Conservation (phyloP, 2,888 invertebrate genomes). For the Helleia helle region DNA sequence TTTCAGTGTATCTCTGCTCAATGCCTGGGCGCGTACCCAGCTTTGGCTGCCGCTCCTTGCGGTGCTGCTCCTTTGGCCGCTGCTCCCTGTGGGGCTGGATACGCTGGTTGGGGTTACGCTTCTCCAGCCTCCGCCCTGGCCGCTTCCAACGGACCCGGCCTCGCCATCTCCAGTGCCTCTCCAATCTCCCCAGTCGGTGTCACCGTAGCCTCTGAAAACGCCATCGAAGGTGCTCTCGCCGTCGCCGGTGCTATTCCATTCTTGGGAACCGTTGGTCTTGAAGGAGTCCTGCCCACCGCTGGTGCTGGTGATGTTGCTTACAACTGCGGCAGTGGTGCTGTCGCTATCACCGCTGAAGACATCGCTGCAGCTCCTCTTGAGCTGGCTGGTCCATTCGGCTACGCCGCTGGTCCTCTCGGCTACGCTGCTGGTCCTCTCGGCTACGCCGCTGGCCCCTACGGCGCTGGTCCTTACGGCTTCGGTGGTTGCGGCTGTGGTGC, state of each 20-base stretch:
- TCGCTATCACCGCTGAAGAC: constrained; percentile 23
- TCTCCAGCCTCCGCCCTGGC: constrained; percentile 12
- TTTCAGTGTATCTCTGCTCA: constrained; percentile 18
- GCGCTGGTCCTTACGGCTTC: constrained; percentile 6
- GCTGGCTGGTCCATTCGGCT: constrained; percentile 4
- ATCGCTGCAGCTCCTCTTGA: constrained; percentile 10
- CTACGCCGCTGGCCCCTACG: background rate
- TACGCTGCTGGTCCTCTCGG: too few relatives aligned
- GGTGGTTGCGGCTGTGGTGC: constrained; percentile 23
- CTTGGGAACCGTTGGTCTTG: constrained; percentile 27
- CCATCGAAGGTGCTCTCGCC: constrained; percentile 26
- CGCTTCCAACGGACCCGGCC: constrained; percentile 21
- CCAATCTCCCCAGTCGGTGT: constrained; percentile 28
- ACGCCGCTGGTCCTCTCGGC: constrained; percentile 6
- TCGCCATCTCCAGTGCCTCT: constrained; percentile 28
- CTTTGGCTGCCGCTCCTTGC: background rate
- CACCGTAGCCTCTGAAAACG: constrained; percentile 31
- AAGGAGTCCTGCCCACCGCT: constrained; percentile 24
- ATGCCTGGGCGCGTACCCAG: constrained; percentile 9
- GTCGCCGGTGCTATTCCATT: constrained; percentile 29
- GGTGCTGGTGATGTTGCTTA: constrained; percentile 26
- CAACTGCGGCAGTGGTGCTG: constrained; percentile 26
- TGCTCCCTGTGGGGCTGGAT: background rate
- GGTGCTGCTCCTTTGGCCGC: too few relatives aligned
- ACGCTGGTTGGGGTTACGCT: background rate